Evolutionary conservation across 1,140 invertebrate species (phyloP).

Genomic region (Drosophila ercepeae): DNA sequence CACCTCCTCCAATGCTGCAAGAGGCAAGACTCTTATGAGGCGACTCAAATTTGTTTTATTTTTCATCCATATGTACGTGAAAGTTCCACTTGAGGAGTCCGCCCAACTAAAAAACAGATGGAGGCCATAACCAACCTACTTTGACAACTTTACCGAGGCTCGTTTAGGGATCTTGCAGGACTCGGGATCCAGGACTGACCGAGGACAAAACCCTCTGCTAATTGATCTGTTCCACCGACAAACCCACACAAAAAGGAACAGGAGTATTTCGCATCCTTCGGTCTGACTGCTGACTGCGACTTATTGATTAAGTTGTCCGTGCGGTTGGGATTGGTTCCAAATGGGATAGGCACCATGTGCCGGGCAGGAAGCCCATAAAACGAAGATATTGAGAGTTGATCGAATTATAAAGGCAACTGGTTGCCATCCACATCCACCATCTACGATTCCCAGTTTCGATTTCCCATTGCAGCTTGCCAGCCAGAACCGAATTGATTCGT

Average conservation of each 20-base stretch:
- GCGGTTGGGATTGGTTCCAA: constrained; percentile 40
- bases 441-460: background rate
- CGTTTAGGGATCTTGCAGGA: constrained; percentile 1
- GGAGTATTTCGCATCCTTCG: constrained; percentile 20
- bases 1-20: constrained; percentile 17
- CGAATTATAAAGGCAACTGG: constrained; percentile 73
- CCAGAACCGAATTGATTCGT: constrained; percentile 73
- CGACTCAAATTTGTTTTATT: constrained; percentile 26
- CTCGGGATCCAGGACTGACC: background rate
- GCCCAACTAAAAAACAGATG: constrained; percentile 26
- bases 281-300: constrained; percentile 14
- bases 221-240: constrained; percentile 41
- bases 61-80: constrained; percentile 30
- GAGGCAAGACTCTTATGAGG: no score
- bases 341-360: constrained; percentile 27
- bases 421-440: constrained; percentile 29
- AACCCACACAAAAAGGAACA: constrained; percentile 7
- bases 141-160: constrained; percentile 31
- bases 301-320: constrained; percentile 56
- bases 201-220: constrained; percentile 42
- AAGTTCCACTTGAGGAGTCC: constrained; percentile 39
- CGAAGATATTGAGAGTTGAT: constrained; percentile 43
- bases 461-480: constrained; percentile 44
- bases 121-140: constrained; percentile 8
- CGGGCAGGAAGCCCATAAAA: constrained; percentile 54